A percentile compares a stretch with the other conserved stretches of the same genome.
Conservation (phyloP, 92 coral and sea anemone genomes). For the Zoanthus gigantus region DNA sequence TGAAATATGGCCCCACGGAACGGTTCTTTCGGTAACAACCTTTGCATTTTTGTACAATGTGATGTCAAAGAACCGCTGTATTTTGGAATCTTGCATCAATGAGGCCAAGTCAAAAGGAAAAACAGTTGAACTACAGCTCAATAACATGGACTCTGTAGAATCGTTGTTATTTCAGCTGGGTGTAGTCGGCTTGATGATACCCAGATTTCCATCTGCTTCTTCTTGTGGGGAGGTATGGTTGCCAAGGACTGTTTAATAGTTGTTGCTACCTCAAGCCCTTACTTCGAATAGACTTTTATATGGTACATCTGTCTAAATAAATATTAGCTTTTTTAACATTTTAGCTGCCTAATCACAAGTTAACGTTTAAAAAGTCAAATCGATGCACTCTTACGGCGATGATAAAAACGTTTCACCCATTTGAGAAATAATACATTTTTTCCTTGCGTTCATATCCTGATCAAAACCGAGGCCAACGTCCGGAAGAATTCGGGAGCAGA, state of each 20-base stretch:
- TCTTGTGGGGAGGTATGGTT: conserved; percentile 10
- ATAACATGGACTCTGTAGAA: background rate
- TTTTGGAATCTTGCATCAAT: conserved; percentile 1
- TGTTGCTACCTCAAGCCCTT: background rate
- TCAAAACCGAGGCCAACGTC: too few species aligned
- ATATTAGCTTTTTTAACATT: too few species aligned
- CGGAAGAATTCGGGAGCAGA: too few species aligned
- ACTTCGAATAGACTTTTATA: too few species aligned
- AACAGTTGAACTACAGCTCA: background rate
- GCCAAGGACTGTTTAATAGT: background rate
- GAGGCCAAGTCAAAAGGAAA: conserved; percentile 22
- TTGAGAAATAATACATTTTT: too few species aligned
- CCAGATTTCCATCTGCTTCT: conserved; percentile 27
- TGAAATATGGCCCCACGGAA: conserved; percentile 36
- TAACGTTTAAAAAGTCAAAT: too few species aligned
- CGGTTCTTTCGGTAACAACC: conserved; percentile 13
- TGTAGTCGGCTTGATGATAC: conserved; percentile 29
- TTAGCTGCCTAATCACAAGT: too few species aligned
- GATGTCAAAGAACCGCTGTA: conserved; percentile 25
- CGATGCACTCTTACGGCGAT: too few species aligned
- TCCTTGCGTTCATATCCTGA: too few species aligned
- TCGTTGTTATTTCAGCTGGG: conserved; percentile 38
- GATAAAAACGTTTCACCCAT: too few species aligned
- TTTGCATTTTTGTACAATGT: conserved; percentile 21
- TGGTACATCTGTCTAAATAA: too few species aligned